Conservation (phyloP, 2,888 invertebrate genomes). For the Pecten maximus region DNA sequence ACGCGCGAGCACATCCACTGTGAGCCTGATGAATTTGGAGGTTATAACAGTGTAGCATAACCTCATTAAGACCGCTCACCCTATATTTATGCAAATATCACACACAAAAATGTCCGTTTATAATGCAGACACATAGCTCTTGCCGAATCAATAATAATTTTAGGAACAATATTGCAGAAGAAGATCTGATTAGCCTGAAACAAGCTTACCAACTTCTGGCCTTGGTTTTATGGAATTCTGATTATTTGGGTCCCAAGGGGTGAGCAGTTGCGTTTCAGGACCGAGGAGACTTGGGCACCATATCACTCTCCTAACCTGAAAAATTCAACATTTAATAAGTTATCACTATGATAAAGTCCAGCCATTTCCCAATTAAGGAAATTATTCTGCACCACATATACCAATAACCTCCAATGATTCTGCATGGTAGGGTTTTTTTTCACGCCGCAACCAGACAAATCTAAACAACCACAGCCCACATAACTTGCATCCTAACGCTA, state of each 20-base stretch:
- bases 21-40: constrained; percentile 14
- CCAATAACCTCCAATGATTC: not conserved
- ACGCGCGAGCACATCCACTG: constrained; percentile 28
- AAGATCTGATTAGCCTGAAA: constrained; percentile 23
- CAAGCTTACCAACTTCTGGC: constrained; percentile 40
- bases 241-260: constrained; percentile 39
- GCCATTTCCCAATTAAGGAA: constrained; percentile 37
- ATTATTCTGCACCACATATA: not conserved
- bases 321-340: constrained; percentile 42
- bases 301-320: constrained; percentile 38
- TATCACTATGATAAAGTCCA: not conserved
- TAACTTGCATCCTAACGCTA: constrained; percentile 31
- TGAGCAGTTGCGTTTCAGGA: constrained; percentile 2
- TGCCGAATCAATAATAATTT: constrained; percentile 65
- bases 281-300: not conserved
- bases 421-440: not conserved
- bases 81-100: constrained; percentile 68
- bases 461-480: constrained; percentile 20
- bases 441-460: not conserved
- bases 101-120: constrained; percentile 61
- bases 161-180: constrained; percentile 54
- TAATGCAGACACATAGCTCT: constrained; percentile 49
- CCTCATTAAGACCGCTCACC: constrained; percentile 64
- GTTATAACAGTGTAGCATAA: constrained; percentile 64
- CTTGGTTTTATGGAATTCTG: constrained; percentile 40